These are phyloP conservation scores for Anguilla megastoma DNA, from an alignment of 2,797 vertebrate genomes.

Conservation along the genomic window DNA sequence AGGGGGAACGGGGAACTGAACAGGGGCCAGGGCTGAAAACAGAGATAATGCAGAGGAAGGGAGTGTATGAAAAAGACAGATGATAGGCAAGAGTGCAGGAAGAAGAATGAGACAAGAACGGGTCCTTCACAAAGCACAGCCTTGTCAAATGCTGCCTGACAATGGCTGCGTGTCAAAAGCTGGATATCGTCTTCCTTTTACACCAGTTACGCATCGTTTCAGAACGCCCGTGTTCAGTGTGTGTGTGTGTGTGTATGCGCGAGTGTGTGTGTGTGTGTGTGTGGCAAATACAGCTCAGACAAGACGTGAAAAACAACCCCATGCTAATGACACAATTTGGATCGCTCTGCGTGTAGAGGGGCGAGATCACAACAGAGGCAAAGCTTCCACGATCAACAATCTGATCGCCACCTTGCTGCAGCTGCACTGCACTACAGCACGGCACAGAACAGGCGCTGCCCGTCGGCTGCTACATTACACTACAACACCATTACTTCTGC, in stretches of 20 bases:
- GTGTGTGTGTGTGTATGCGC: not conserved
- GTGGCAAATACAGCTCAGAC: not conserved
- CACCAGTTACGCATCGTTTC: not conserved
- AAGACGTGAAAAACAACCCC: not conserved
- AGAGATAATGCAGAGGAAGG: not conserved
- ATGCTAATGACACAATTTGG: not conserved
- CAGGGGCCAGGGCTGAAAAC: not conserved
- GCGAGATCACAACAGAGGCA: not conserved
- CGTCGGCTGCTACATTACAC: not conserved
- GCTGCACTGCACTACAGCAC: not conserved
- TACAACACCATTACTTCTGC: not conserved
- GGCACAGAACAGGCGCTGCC: not conserved
- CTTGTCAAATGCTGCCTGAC: not conserved
- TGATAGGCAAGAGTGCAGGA: not conserved
- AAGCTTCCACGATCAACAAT: not conserved
- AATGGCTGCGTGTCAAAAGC: not conserved
- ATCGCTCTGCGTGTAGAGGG: not conserved
- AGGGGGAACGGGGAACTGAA: not conserved
- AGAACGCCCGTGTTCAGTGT: not conserved
- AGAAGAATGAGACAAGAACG: not conserved
- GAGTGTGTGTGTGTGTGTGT: not conserved
- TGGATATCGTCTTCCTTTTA: not conserved
- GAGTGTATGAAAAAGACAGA: not conserved
- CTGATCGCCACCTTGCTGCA: not conserved
- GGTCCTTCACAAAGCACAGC: not conserved